Base-by-base conservation (phyloP, 1,140 invertebrate genomes). In the Nomia melanderi region DNA sequence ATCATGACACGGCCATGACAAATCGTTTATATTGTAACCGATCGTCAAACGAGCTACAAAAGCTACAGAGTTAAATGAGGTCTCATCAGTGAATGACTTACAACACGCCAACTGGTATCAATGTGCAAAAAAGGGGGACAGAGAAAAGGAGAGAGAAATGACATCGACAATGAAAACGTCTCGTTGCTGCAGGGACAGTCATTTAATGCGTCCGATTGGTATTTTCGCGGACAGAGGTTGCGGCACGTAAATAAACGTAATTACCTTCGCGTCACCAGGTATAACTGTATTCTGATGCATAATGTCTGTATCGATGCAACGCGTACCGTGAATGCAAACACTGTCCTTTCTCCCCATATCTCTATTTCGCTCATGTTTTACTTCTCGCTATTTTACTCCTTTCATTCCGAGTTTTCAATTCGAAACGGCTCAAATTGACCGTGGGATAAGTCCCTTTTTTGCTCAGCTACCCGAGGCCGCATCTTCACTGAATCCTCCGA, bases 31-130 rank as follows among this genome's bases (percentile, higher is more conserved):
- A 78, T 82, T 82, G 70, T 83, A 83, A 83, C 73, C 81, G 79
- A 56, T 41, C 60, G 69, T 72, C 69, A 64, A 47, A 50, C 44
- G 69, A 67, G 64, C 74, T 44, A 80, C 67, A 76, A 83, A 81
- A 75, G 76, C 64, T 76, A 50, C 75, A 53, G 39, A 25, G 54
- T 84, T 53, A 71, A 74, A 81, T 79, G 77, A 86, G 80, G 79
- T 79, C 73, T 75, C 81, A 69, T 86, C 79, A 77, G 60, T 66
- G 74, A 69, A 84, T 88, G 78, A 83, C 81, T 83, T 77, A 81
- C 80, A 66, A 56, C 81, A 82, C 76, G 69, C 72, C 81, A 84
- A 78, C 80, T 82, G 81, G 82, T 87, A 88, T 88, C 83, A 83
- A 87, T 86, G 82, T 79, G 69, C 85, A 78, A 44, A 20, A 17